phyloP scores from a whole-genome alignment of 2,797 vertebrate genomes.

The Anabacerthia variegaticeps region DNA sequence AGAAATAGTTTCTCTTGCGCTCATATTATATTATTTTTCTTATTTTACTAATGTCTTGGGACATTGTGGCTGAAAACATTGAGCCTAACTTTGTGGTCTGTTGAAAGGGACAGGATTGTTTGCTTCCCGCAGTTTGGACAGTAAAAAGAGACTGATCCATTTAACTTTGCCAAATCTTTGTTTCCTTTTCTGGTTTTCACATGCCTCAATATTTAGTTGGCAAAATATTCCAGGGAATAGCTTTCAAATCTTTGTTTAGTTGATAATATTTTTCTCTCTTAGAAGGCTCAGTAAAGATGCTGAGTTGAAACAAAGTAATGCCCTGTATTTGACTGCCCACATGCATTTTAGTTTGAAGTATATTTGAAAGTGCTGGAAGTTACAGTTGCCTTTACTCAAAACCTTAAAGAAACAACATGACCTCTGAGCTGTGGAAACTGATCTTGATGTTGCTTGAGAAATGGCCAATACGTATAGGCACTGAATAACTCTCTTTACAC shows the following conservation, averaged over 20 bases:
- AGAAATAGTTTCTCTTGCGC: background rate
- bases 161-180: conserved; percentile 18
- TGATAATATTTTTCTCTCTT: background rate
- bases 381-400: background rate
- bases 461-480: fast-evolving
- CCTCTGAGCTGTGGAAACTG: background rate
- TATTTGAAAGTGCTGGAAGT: background rate
- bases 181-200: conserved; percentile 7
- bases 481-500: background rate
- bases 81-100: background rate
- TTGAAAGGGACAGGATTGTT: background rate
- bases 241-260: conserved; percentile 2
- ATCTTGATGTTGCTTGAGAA: background rate
- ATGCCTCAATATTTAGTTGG: background rate
- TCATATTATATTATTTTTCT: background rate
- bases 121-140: background rate
- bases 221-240: background rate
- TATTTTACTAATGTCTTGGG: background rate
- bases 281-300: background rate
- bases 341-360: background rate
- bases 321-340: background rate
- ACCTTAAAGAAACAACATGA: background rate
- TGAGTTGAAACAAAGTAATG: background rate
- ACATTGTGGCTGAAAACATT: background rate
- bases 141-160: background rate